Conservation (phyloP, 2,888 invertebrate species). For the Harpalus rubripes region DNA sequence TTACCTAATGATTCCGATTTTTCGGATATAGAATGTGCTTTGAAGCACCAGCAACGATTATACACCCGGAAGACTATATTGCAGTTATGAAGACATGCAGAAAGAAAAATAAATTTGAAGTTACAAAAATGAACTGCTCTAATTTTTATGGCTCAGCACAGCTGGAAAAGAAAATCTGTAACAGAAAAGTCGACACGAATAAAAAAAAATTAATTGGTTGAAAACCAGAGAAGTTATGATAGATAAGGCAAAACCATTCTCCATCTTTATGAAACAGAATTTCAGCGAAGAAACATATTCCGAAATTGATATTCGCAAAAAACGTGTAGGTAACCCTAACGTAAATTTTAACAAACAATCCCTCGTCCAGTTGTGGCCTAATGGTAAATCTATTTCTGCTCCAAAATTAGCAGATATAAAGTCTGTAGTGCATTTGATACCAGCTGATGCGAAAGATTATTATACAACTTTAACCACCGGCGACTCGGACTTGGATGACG, state of each 20-base stretch:
- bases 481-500: too few species aligned
- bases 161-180: conserved; percentile 1
- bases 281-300: conserved; percentile 34
- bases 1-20: too few species aligned
- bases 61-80: conserved; percentile 9
- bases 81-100: not conserved
- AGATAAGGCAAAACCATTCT: not conserved
- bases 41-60: not conserved
- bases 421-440: too few species aligned
- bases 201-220: conserved; percentile 19
- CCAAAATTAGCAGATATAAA: too few species aligned
- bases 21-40: too few species aligned
- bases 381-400: too few species aligned
- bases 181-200: conserved; percentile 4
- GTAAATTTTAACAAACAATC: too few species aligned
- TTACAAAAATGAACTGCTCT: conserved; percentile 10
- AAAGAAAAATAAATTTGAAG: conserved; percentile 15
- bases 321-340: too few species aligned
- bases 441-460: too few species aligned
- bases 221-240: conserved; percentile 6
- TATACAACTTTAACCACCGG: too few species aligned
- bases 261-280: conserved; percentile 46
- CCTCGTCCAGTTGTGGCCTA: too few species aligned
- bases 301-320: too few species aligned
- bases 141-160: conserved; percentile 12